Conservation (phyloP, 2,113 vertebrate species). For the Megaceryle torquata region DNA sequence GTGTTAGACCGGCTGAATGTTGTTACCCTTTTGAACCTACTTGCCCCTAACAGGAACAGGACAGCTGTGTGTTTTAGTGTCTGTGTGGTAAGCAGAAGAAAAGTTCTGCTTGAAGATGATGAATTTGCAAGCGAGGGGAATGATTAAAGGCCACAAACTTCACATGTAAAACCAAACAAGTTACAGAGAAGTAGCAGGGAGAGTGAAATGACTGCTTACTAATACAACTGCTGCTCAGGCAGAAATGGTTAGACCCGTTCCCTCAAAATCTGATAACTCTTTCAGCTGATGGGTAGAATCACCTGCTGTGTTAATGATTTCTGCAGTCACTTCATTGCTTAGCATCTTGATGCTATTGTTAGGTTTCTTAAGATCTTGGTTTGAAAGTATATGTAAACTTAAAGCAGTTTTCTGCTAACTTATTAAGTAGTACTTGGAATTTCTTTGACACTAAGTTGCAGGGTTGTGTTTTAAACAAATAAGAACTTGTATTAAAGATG, state of each 20-base stretch:
- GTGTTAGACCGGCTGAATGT: not conserved
- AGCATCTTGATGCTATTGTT: not conserved
- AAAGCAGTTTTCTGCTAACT: not conserved
- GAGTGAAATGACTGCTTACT: not conserved
- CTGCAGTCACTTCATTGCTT: not conserved
- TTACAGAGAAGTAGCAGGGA: not conserved
- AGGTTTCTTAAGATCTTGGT: not conserved
- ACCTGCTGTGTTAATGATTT: not conserved
- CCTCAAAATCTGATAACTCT: not conserved
- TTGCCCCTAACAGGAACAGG: not conserved
- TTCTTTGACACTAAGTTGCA: not conserved
- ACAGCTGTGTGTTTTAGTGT: not conserved
- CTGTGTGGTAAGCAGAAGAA: not conserved
- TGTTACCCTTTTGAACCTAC: not conserved
- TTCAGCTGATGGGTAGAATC: not conserved
- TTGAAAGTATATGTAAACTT: not conserved
- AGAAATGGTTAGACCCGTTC: not conserved
- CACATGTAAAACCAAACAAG: not conserved
- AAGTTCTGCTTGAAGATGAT: not conserved
- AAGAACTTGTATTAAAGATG: not conserved
- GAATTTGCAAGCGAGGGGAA: not conserved
- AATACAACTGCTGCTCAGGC: not conserved
- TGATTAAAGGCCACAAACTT: not conserved
- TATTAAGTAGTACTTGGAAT: not conserved
- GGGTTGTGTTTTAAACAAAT: not conserved